phyloP scores from a whole-genome alignment of 2,797 vertebrate species.

The Gephyroberyx darwinii region DNA sequence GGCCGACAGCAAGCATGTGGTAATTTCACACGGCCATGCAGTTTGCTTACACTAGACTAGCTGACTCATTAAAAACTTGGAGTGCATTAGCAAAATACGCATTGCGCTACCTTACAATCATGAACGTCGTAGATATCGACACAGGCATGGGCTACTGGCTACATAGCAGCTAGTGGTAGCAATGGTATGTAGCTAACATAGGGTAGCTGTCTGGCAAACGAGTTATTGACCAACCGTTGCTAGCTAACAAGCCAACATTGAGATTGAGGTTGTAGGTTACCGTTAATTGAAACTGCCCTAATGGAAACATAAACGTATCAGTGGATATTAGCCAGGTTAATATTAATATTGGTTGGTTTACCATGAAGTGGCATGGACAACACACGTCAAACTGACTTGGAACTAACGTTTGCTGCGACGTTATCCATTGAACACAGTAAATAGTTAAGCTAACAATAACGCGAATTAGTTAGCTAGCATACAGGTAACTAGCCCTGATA shows the following conservation, averaged over 20 bases:
- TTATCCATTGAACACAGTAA: conserved; percentile 3
- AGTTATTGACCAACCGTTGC: neutral
- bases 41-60: conserved; percentile 48
- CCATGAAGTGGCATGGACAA: neutral
- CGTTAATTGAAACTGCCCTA: neutral
- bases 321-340: too few species aligned
- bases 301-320: neutral
- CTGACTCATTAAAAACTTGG: conserved; percentile 72
- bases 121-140: conserved; percentile 60
- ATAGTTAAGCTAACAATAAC: conserved; percentile 28
- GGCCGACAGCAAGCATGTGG: conserved; percentile 35
- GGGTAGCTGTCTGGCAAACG: conserved; percentile 5
- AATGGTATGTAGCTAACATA: neutral
- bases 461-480: neutral
- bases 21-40: conserved; percentile 16
- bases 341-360: too few species aligned
- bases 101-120: conserved; percentile 72
- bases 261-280: neutral
- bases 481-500: neutral
- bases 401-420: neutral
- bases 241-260: neutral
- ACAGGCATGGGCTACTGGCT: conserved; percentile 6
- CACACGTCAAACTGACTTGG: neutral
- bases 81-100: conserved; percentile 73
- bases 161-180: conserved; percentile 12